A percentile compares a stretch with the other conserved stretches of the same genome.
Conservation (phyloP, 2,113 vertebrate genomes). For the Aegithalos caudatus region DNA sequence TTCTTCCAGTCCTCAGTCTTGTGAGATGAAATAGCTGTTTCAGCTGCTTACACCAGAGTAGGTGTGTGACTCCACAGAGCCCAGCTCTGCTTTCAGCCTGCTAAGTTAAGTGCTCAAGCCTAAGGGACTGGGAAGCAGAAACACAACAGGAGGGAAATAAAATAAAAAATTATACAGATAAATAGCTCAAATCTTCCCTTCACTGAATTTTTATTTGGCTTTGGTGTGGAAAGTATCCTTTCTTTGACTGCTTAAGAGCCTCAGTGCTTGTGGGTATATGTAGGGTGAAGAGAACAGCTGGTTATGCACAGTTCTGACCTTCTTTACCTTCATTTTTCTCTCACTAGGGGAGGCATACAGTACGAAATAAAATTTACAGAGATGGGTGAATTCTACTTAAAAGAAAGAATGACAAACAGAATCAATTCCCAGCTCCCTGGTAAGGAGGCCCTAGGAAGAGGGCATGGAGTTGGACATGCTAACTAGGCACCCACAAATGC, state of each 20-base stretch:
- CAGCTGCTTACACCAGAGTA: not conserved
- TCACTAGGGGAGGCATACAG: accelerated
- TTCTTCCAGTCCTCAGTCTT: not conserved
- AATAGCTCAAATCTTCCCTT: not conserved
- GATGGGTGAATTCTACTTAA: not conserved
- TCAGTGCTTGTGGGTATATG: not conserved
- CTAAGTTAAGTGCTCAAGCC: not conserved
- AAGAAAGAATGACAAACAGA: not conserved
- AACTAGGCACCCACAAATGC: not conserved
- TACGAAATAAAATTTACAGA: not conserved
- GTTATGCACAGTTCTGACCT: not conserved
- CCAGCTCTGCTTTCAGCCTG: not conserved
- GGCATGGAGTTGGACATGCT: accelerated
- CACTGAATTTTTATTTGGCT: not conserved
- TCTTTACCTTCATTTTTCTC: not conserved
- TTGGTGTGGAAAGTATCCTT: not conserved
- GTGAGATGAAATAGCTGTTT: not conserved
- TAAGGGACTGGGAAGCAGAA: not conserved
- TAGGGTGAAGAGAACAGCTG: not conserved
- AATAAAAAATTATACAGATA: not conserved
- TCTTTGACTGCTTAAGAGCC: not conserved
- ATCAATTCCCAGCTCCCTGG: not conserved
- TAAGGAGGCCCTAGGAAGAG: not conserved
- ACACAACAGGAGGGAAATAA: not conserved
- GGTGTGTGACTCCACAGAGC: not conserved